Evolutionary conservation across 2,113 vertebrate species (phyloP), one percentile per base, ranked within the genome.

Genomic region (Toxotes chatareus): DNA sequence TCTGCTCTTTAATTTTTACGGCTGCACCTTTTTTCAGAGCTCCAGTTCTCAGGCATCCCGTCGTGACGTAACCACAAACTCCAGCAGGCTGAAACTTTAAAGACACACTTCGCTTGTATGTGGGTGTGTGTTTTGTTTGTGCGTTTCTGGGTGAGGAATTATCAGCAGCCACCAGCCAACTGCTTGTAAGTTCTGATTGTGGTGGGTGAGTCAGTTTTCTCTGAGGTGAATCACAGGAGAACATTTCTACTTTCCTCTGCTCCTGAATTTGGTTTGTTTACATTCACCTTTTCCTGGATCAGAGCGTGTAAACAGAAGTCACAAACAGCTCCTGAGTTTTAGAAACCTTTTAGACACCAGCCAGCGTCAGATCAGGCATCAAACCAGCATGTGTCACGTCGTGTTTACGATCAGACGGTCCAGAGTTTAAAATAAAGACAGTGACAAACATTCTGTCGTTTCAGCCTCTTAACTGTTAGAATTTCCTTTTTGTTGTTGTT

Each of bases 181-280:
- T 63, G 59, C 64, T 38, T 61, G 44, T 17, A 27, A 0, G 69
- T 78, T 72, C 66, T 57, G 44, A 27, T 70, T 73, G 40, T 34
- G 9, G 69, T 2, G 19, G 27, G 17, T 76, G 86, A 86, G 61
- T 83, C 80, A 69, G 64, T 53, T 67, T 73, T 77, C 76, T 85
- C 42, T 3, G 49, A 76, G 32, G 19, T 74, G 82, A 85, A 71
- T 71, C 66, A 61, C 1, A 34, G 21, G 1, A 16, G 23, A 56
- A 21, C 17, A 3, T 53, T 60, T 51, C 17, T 32, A 34, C 73
- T 27, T 21, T 19, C 9, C 6, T 8, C 4, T 34, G 36, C 31
- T 61, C 19, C 16, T 38, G 3, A 14, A 1, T 59, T 49, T 46
- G 40, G 11, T 53, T 75, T 72, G 60, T 83, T 80, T 64, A 79